Evolutionary conservation across 2,113 vertebrate species (phyloP).

Genomic region (Myanophis thanlyinensis): DNA sequence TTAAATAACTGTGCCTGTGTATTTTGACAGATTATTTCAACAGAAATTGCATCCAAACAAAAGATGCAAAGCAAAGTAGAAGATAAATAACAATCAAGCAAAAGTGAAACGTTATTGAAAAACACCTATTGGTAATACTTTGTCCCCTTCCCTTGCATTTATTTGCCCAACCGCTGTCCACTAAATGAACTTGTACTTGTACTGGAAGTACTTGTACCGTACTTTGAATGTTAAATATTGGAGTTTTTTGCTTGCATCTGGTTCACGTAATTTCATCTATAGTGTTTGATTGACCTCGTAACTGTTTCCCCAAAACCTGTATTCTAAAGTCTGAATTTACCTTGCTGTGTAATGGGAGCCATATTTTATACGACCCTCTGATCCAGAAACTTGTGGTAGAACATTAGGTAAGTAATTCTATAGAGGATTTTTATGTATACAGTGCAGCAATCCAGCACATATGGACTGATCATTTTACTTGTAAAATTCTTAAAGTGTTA

Average conservation of each 20-base stretch:
- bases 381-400: background rate
- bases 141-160: background rate
- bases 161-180: background rate
- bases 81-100: background rate
- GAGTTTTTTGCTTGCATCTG: background rate
- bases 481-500: background rate
- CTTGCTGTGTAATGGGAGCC: background rate
- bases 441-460: background rate
- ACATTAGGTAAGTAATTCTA: background rate
- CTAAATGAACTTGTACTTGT: no score
- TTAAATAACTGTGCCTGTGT: background rate
- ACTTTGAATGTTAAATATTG: background rate
- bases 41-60: background rate
- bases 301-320: background rate
- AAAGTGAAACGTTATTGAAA: background rate
- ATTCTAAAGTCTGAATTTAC: background rate
- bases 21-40: background rate
- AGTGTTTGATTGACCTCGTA: background rate
- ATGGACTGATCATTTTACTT: background rate
- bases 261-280: background rate
- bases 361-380: background rate
- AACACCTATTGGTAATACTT: background rate
- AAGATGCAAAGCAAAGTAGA: background rate
- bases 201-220: background rate
- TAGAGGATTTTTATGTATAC: background rate